These are phyloP conservation scores for Phoxinus phoxinus DNA, from an alignment of 2,113 vertebrate genomes.

Conservation along the genomic window DNA sequence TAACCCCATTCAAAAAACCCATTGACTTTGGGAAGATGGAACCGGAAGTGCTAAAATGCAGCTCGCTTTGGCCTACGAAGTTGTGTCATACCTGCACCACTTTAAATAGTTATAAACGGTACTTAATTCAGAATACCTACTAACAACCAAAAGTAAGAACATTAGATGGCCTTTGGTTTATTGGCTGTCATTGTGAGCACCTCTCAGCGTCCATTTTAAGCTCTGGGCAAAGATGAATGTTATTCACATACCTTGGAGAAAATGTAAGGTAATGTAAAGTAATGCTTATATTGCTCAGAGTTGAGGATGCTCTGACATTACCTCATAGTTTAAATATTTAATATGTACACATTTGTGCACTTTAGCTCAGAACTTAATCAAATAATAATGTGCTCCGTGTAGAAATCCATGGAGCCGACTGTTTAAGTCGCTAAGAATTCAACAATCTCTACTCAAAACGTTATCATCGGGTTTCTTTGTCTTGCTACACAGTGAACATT, in stretches of 20 bases:
- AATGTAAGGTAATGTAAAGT: not conserved
- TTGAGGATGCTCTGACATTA: not conserved
- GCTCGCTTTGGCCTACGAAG: too few relatives aligned
- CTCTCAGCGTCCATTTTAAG: not conserved
- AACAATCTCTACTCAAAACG: not conserved
- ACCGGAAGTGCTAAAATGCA: too few relatives aligned
- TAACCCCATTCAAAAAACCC: too few relatives aligned
- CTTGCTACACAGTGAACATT: not conserved
- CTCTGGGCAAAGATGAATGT: not conserved
- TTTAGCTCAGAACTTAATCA: constrained; percentile 16
- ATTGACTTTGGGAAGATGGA: too few relatives aligned
- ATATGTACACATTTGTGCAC: constrained; percentile 47
- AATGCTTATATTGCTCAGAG: not conserved
- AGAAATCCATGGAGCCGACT: not conserved
- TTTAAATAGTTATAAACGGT: too few relatives aligned
- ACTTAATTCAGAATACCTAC: not conserved
- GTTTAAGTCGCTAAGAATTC: not conserved
- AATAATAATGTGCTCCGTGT: constrained; percentile 46
- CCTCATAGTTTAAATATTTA: constrained; percentile 47
- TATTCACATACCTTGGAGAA: not conserved
- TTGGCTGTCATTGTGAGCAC: too few relatives aligned
- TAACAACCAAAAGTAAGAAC: not conserved
- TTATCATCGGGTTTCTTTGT: not conserved
- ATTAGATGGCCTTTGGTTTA: too few relatives aligned
- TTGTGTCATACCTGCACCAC: too few relatives aligned